phyloP scores from a whole-genome alignment of 2,797 vertebrate genomes.

The Perodicticus potto region DNA sequence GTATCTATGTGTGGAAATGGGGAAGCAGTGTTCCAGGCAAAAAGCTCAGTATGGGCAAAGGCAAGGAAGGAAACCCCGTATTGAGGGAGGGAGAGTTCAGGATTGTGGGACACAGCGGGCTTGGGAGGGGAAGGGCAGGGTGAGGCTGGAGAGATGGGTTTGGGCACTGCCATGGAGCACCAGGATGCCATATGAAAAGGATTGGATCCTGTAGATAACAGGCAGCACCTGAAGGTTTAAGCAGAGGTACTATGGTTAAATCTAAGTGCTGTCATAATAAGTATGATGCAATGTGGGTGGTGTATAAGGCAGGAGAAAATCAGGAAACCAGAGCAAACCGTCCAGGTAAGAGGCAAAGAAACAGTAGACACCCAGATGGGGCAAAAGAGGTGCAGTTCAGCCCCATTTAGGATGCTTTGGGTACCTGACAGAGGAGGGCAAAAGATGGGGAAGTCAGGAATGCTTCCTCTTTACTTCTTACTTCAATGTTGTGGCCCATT shows the following conservation, averaged over 20 bases:
- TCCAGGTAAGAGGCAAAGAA: not conserved
- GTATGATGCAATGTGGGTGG: not conserved
- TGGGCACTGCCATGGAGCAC: not conserved
- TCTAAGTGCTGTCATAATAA: not conserved
- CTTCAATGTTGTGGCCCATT: not conserved
- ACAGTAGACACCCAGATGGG: not conserved
- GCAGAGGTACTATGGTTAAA: not conserved
- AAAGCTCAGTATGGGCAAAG: not conserved
- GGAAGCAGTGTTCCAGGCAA: no score
- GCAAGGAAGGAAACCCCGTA: not conserved
- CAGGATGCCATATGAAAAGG: not conserved
- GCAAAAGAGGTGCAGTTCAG: fast-evolving
- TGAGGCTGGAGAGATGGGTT: not conserved
- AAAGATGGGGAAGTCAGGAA: not conserved
- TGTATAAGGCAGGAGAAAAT: not conserved
- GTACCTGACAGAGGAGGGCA: not conserved
- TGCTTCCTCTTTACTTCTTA: not conserved
- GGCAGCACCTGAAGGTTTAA: not conserved
- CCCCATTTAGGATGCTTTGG: not conserved
- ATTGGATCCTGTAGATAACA: not conserved
- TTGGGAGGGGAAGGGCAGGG: not conserved
- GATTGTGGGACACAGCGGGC: not conserved
- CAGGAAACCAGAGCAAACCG: not conserved
- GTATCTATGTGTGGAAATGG: not conserved
- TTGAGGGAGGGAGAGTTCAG: not conserved